Percentiles rank a stretch among this genome's conserved stretches.
These are phyloP conservation scores for Drosophila fulvimacula DNA, from an alignment of 2,888 invertebrate genomes.

Conservation along the genomic window DNA sequence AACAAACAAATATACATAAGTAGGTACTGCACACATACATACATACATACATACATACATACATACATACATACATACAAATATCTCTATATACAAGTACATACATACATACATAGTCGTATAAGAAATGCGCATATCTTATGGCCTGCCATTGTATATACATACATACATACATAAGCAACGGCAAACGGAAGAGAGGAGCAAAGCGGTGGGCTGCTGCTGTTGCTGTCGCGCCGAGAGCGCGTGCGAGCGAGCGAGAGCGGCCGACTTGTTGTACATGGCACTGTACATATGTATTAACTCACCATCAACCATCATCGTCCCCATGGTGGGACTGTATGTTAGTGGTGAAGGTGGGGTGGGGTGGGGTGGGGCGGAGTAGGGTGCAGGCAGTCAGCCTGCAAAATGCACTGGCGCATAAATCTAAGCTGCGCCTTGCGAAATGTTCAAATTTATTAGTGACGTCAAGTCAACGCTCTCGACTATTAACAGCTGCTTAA, in stretches of 20 bases:
- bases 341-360: slow-evolving; percentile 7
- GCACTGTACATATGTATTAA: slow-evolving; percentile 65
- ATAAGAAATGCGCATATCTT: slow-evolving; percentile 78
- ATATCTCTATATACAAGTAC: not conserved
- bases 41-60: slow-evolving; percentile 18
- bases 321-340: slow-evolving; percentile 36
- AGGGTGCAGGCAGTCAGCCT: slow-evolving; percentile 12
- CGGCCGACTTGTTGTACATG: slow-evolving; percentile 60
- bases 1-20: slow-evolving; percentile 36
- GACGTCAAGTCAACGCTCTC: slow-evolving; percentile 50
- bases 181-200: slow-evolving; percentile 47
- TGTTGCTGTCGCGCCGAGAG: slow-evolving; percentile 45
- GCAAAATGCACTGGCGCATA: slow-evolving; percentile 59
- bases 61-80: slow-evolving; percentile 23
- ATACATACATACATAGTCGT: slow-evolving; percentile 49
- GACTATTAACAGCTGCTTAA: slow-evolving; percentile 38
- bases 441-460: slow-evolving; percentile 55
- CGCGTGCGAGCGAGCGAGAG: slow-evolving; percentile 47
- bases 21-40: slow-evolving; percentile 34
- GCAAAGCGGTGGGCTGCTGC: slow-evolving; percentile 54
- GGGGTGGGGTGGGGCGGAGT: slow-evolving; percentile 6
- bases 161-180: slow-evolving; percentile 51
- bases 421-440: slow-evolving; percentile 58
- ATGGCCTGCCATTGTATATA: slow-evolving; percentile 71
- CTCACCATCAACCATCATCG: slow-evolving; percentile 45